phyloP scores from a whole-genome alignment of 2,888 invertebrate genomes.

The Plebejus argus region DNA sequence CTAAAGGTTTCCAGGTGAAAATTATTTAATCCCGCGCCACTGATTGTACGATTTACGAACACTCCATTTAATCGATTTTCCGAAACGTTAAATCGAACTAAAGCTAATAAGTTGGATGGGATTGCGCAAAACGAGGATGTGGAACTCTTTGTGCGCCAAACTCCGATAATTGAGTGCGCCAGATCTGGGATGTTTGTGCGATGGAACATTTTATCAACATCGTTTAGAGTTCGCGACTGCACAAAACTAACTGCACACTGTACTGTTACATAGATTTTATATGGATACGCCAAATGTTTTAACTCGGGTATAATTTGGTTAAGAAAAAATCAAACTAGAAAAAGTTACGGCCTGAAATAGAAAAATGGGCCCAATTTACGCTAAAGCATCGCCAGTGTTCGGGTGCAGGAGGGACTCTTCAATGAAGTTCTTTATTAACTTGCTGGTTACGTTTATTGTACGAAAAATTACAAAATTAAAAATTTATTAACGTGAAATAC shows the following conservation, averaged over 20 bases:
- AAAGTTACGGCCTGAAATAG: too few species aligned
- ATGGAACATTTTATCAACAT: constrained; percentile 68
- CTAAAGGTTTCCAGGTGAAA: not conserved
- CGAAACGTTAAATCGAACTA: constrained; percentile 27
- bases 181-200: constrained; percentile 67
- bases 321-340: too few species aligned
- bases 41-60: not conserved
- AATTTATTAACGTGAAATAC: too few species aligned
- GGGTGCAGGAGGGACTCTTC: too few species aligned
- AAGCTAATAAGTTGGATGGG: constrained; percentile 23
- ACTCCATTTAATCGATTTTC: constrained; percentile 11
- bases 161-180: constrained; percentile 71
- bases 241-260: not conserved
- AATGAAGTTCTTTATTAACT: too few species aligned
- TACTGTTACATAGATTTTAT: not conserved
- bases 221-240: constrained; percentile 56
- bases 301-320: too few species aligned
- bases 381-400: too few species aligned
- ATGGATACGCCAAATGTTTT: not conserved
- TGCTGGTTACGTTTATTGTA: too few species aligned
- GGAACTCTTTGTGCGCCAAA: constrained; percentile 31
- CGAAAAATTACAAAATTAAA: too few species aligned
- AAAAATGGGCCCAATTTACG: too few species aligned
- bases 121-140: constrained; percentile 28
- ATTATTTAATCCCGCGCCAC: not conserved